phyloP scores from a whole-genome alignment of 2,888 invertebrate species.

The Liposcelis brunnea region DNA sequence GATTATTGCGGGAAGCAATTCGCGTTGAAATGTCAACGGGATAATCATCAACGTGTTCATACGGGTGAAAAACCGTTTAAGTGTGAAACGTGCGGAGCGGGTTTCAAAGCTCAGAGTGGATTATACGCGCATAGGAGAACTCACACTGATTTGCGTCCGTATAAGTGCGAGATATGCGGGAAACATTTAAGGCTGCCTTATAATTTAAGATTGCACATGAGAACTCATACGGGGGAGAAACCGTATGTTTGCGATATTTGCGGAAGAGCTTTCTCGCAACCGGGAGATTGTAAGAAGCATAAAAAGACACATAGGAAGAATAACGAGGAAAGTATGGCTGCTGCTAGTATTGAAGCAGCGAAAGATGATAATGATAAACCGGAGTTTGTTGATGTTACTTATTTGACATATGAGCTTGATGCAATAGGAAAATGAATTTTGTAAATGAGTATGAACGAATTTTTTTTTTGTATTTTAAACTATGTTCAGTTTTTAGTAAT shows the following conservation, averaged over 20 bases:
- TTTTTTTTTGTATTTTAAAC: no score
- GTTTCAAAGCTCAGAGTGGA: slow-evolving; percentile 14
- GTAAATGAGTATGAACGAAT: no score
- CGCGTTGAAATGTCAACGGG: slow-evolving; percentile 14
- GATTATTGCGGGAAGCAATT: slow-evolving; percentile 14
- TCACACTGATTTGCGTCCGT: slow-evolving; percentile 21
- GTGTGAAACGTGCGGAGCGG: slow-evolving; percentile 15
- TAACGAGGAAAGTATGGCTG: neutral
- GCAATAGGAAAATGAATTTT: no score
- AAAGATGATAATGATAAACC: no score
- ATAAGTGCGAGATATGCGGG: slow-evolving; percentile 33
- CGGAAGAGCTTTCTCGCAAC: slow-evolving; percentile 4
- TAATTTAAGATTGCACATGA: slow-evolving; percentile 14
- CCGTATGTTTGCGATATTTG: slow-evolving; percentile 8
- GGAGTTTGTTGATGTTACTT: no score
- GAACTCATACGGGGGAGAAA: slow-evolving; percentile 15
- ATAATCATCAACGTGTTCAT: slow-evolving; percentile 15
- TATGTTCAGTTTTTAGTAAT: no score
- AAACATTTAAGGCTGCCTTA: slow-evolving; percentile 29
- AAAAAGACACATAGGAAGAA: neutral
- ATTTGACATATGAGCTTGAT: no score
- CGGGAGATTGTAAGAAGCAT: slow-evolving; percentile 4
- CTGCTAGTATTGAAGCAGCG: no score
- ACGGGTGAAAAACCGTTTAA: slow-evolving; percentile 15
- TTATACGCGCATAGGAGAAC: slow-evolving; percentile 15